A percentile compares a stretch with the other conserved stretches of the same genome.
These are phyloP conservation scores for Rallus crepitans DNA, from an alignment of 2,797 vertebrate genomes.

Conservation along the genomic window DNA sequence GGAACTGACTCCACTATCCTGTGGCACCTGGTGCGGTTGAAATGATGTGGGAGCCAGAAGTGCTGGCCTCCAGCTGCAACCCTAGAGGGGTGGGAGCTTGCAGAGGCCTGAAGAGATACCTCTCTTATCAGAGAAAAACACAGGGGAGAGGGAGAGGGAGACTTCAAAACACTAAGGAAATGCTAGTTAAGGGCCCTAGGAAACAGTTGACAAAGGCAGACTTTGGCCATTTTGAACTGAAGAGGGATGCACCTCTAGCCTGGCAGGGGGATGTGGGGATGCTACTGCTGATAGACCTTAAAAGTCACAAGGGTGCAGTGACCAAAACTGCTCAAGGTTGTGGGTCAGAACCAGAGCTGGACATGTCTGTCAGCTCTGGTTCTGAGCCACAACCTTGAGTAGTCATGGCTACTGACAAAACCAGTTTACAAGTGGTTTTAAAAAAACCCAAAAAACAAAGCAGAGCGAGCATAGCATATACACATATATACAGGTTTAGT, in stretches of 20 bases:
- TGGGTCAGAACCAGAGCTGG: background rate
- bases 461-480: rapidly evolving
- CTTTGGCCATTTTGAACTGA: background rate
- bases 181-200: background rate
- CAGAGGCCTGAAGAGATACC: background rate
- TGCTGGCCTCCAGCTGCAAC: background rate
- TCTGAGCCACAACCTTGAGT: no score
- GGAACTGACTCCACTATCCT: background rate
- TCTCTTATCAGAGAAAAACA: background rate
- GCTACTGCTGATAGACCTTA: background rate
- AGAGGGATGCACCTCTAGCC: background rate
- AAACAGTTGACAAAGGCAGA: background rate
- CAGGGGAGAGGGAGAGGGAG: background rate
- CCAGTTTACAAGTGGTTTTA: background rate
- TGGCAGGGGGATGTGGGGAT: rapidly evolving
- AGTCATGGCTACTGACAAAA: background rate
- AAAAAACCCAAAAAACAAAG: background rate
- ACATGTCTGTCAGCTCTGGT: background rate
- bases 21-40: background rate
- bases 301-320: background rate
- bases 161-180: background rate
- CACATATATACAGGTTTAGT: background rate
- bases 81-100: background rate
- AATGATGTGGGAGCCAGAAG: background rate
- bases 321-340: background rate